These are phyloP conservation scores for Eulemur rufifrons DNA, from an alignment of 2,113 vertebrate genomes.

Conservation along the genomic window DNA sequence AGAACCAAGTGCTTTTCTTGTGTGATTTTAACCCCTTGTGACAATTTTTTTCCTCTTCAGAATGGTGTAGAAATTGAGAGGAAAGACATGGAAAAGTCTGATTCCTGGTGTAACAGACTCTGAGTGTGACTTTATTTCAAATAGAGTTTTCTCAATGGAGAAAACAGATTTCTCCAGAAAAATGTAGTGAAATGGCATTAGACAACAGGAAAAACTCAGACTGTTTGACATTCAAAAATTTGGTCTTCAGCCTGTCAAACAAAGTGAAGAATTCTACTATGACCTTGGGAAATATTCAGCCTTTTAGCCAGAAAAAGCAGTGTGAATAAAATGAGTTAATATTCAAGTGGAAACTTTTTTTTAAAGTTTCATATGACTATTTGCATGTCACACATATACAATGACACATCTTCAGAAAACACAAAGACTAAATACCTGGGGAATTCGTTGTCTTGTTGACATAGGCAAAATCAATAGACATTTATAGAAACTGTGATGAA, in stretches of 20 bases:
- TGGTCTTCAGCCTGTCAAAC: slow-evolving; percentile 38
- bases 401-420: not conserved
- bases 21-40: not conserved
- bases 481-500: not conserved
- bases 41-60: not conserved
- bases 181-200: not conserved
- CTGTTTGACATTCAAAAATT: slow-evolving; percentile 61
- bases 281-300: slow-evolving; percentile 41
- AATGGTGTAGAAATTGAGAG: not conserved
- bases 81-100: not conserved
- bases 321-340: not conserved
- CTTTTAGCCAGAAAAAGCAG: not conserved
- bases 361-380: not conserved
- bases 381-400: not conserved
- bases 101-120: not conserved
- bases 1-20: not conserved
- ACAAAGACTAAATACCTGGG: not conserved
- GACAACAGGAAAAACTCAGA: slow-evolving; percentile 40
- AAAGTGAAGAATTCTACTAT: slow-evolving; percentile 24
- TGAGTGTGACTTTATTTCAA: not conserved
- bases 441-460: not conserved
- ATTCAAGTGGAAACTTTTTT: not conserved
- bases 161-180: slow-evolving; percentile 36
- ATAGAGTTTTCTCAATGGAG: slow-evolving; percentile 6
- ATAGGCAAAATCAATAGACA: not conserved